These are phyloP conservation scores for Xerus rutilus DNA, from an alignment of 2,797 vertebrate species.

Conservation along the genomic window DNA sequence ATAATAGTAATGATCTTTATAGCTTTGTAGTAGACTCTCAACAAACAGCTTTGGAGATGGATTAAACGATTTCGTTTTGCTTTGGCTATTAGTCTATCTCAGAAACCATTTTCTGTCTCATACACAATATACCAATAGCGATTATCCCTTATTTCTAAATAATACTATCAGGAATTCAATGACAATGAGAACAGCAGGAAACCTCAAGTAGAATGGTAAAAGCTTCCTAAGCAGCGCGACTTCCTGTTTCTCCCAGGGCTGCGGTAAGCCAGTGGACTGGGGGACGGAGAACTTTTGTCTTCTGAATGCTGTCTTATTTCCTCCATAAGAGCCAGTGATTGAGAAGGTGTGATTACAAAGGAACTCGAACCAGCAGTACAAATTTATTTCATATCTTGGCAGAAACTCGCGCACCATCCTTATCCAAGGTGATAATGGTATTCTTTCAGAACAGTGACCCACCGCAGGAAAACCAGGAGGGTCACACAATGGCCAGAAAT, in stretches of 20 bases:
- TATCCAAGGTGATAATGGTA: constrained; percentile 47
- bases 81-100: constrained; percentile 84
- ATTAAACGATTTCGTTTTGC: constrained; percentile 81
- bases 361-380: neutral
- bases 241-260: constrained; percentile 25
- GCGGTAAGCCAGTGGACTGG: constrained; percentile 14
- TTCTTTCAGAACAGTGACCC: constrained; percentile 57
- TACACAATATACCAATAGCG: constrained; percentile 49
- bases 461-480: constrained; percentile 61
- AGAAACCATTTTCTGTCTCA: constrained; percentile 79
- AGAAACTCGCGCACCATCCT: neutral
- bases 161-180: constrained; percentile 68
- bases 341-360: constrained; percentile 5
- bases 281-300: constrained; percentile 53
- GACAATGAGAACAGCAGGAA: constrained; percentile 73
- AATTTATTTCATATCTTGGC: constrained; percentile 60
- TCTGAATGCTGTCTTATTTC: constrained; percentile 28
- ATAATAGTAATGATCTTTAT: constrained; percentile 82
- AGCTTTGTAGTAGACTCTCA: constrained; percentile 78
- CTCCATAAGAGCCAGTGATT: neutral
- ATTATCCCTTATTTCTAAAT: constrained; percentile 77
- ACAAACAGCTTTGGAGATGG: constrained; percentile 83
- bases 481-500: constrained; percentile 69
- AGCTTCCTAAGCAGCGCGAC: constrained; percentile 61
- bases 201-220: constrained; percentile 14